phyloP scores from a whole-genome alignment of 2,888 invertebrate species.

The Teinopalpus imperialis region DNA sequence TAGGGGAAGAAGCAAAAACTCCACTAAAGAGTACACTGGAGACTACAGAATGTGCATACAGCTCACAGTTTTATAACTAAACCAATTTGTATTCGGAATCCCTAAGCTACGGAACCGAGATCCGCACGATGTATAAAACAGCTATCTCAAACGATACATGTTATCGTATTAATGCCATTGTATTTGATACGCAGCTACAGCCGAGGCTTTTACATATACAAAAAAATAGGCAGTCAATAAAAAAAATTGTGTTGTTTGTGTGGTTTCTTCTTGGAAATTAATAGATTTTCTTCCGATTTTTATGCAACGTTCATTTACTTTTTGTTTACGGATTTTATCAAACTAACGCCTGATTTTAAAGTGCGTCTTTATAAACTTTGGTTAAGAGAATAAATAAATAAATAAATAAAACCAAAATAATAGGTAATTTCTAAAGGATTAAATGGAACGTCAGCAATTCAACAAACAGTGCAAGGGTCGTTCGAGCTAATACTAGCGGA shows the following conservation, averaged over 20 bases:
- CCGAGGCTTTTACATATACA: too few relatives aligned
- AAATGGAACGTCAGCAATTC: conserved; percentile 36
- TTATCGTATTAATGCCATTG: conserved; percentile 23
- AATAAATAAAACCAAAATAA: too few relatives aligned
- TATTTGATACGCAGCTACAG: conserved; percentile 23
- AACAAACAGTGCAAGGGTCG: conserved; percentile 29
- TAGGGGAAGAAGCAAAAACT: conserved; percentile 22
- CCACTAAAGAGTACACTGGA: conserved; percentile 30
- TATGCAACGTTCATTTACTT: too few relatives aligned
- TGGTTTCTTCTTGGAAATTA: too few relatives aligned
- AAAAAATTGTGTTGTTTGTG: too few relatives aligned
- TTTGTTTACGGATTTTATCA: too few relatives aligned
- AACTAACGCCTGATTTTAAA: too few relatives aligned
- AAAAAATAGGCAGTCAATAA: too few relatives aligned
- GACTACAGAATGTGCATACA: conserved; percentile 51
- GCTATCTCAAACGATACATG: conserved; percentile 31
- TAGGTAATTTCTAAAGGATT: conserved; percentile 17
- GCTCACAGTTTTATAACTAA: conserved; percentile 67
- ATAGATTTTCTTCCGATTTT: too few relatives aligned
- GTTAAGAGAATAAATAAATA: too few relatives aligned
- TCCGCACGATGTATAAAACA: conserved; percentile 30
- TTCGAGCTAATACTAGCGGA: conserved; percentile 33
- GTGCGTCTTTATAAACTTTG: too few relatives aligned
- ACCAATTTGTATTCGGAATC: conserved; percentile 70
- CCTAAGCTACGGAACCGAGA: conserved; percentile 39